These are phyloP conservation scores for Alligator sinensis DNA, from an alignment of 2,113 vertebrate species.

Conservation along the genomic window DNA sequence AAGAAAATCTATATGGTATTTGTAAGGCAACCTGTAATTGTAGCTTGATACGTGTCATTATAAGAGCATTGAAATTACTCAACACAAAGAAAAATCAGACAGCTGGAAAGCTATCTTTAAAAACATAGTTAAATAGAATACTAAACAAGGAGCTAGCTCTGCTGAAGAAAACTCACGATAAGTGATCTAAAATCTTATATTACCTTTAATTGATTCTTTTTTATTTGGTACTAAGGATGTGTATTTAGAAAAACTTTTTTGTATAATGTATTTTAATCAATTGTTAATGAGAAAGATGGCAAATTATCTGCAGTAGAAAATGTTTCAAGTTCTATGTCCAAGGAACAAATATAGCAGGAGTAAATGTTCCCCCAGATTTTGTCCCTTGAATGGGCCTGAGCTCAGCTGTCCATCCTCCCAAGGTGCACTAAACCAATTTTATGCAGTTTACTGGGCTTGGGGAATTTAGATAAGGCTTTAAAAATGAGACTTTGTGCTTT, in stretches of 20 bases:
- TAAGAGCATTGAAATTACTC: not conserved
- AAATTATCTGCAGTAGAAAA: not conserved
- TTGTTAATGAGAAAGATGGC: not conserved
- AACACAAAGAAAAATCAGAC: not conserved
- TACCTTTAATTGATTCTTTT: not conserved
- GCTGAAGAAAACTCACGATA: not conserved
- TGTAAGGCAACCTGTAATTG: not conserved
- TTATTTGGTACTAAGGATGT: not conserved
- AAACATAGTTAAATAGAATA: not conserved
- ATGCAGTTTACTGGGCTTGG: not conserved
- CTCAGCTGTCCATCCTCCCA: not conserved
- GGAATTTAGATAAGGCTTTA: not conserved
- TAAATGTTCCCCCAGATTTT: not conserved
- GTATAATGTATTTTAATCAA: not conserved
- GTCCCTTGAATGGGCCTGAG: not conserved
- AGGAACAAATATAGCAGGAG: not conserved
- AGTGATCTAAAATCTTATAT: not conserved
- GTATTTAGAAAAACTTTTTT: not conserved
- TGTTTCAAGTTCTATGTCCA: constrained; percentile 1
- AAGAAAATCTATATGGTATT: constrained; percentile 8
- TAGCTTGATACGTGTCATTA: constrained; percentile 4
- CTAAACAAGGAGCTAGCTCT: not conserved
- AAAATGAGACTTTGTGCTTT: not conserved
- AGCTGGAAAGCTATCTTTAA: not conserved
- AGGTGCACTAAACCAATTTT: not conserved